Evolutionary conservation across 1,140 invertebrate species (phyloP).

Genomic region (Drosophila orosa): DNA sequence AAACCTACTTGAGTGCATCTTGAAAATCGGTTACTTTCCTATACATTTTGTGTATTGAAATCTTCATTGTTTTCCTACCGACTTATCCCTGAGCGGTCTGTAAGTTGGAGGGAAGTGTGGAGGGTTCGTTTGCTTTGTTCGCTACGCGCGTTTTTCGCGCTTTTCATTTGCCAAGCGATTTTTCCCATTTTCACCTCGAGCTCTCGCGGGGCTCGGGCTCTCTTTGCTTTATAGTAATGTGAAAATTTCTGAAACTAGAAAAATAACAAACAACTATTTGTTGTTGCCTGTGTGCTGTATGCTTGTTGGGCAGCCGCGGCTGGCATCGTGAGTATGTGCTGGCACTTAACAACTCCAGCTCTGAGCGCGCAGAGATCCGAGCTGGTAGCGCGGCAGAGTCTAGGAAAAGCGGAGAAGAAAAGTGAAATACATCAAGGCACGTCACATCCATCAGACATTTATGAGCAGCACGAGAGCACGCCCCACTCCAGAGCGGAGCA

Average conservation of each 20-base stretch:
- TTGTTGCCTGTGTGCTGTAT: constrained; percentile 26
- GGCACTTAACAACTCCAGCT: constrained; percentile 68
- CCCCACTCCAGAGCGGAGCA: constrained; percentile 52
- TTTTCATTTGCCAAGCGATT: constrained; percentile 79
- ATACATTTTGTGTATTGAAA: constrained; percentile 6
- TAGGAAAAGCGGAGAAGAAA: constrained; percentile 61
- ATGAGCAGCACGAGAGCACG: constrained; percentile 80
- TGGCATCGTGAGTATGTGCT: constrained; percentile 56
- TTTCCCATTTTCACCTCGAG: constrained; percentile 74
- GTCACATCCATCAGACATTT: constrained; percentile 81
- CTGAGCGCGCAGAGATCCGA: not conserved
- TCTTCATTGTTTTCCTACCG: constrained; percentile 17
- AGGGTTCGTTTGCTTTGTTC: constrained; percentile 66
- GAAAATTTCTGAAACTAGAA: constrained; percentile 79
- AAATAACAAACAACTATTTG: constrained; percentile 60
- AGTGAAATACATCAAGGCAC: constrained; percentile 82
- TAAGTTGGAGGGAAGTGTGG: constrained; percentile 9
- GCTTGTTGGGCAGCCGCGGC: constrained; percentile 28
- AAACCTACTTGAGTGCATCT: not conserved
- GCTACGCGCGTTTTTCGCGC: constrained; percentile 75
- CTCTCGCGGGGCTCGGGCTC: constrained; percentile 25
- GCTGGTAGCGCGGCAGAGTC: constrained; percentile 16
- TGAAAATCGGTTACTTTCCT: constrained; percentile 1
- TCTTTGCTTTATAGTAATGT: constrained; percentile 77
- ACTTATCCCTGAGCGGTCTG: constrained; percentile 20